Evolutionary conservation across 1,140 invertebrate genomes (phyloP), one percentile per base, ranked within the genome.

Genomic region (Phortica variegata): DNA sequence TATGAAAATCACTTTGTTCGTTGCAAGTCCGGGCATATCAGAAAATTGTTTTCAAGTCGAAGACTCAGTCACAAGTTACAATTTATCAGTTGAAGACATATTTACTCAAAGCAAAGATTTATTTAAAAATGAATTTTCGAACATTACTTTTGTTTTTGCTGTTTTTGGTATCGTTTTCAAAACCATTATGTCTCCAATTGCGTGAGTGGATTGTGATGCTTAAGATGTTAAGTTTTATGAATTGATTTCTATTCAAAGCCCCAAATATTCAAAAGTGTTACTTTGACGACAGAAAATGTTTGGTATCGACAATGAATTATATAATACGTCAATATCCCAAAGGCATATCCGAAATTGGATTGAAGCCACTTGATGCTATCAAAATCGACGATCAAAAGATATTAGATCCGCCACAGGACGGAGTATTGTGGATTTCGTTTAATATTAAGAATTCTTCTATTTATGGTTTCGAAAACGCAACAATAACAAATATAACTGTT

Each of bases 381-480:
- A 57, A 65, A 16, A 52, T 63, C 7, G 37, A 16, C n/a, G 38
- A 63, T 38, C 40, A 44, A n/a, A 37, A 50, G 17, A 59, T 59
- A 9, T 36, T 55, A 40, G 34, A 50, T 17, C 16, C 51, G 6
- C 15, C 34, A 7, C 26, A 15, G 18, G 15, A 40, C 0, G 48
- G 38, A 7, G 43, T n/a, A n/a, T n/a, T n/a, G n/a, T 10, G 18
- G 7, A 33, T 57, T 16, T 63, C 50, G 46, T 5, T 57, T 16
- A 10, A 6, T 3, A 44, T 60, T 8, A 23, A 60, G 32, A 34
- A 65, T 20, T 54, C 57, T 34, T 46, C 65, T 3, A 65, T 58
- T 18, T 65, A 60, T 18, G 61, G 57, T 1, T 65, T 65, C 26
- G 61, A 63, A 36, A 63, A 63, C 32, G 52, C 60, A 18, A 63